Evolutionary conservation across 2,113 vertebrate genomes (phyloP).

Genomic region (Pluvianellus socialis): DNA sequence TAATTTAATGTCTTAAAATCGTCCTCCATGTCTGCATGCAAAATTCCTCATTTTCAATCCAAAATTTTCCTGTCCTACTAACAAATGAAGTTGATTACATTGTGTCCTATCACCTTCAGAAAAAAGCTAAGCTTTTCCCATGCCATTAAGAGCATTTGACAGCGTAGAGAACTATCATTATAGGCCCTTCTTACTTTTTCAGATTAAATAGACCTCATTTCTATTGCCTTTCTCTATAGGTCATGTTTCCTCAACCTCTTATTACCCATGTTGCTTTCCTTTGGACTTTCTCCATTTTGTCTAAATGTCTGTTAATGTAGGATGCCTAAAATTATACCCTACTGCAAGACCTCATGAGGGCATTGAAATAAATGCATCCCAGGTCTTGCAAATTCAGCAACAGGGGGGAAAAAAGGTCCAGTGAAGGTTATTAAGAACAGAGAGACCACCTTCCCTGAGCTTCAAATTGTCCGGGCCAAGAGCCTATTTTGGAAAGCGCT

Average conservation of each 20-base stretch:
- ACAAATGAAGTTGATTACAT: neutral
- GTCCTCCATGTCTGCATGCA: neutral
- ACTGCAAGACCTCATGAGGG: neutral
- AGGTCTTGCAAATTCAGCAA: neutral
- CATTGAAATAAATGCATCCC: neutral
- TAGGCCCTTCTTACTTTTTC: neutral
- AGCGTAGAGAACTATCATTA: neutral
- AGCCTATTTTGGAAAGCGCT: neutral
- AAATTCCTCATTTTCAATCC: neutral
- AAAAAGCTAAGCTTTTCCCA: neutral
- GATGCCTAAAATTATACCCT: slow-evolving; percentile 9
- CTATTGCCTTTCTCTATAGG: neutral
- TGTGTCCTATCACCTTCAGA: neutral
- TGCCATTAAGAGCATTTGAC: neutral
- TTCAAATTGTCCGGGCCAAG: neutral
- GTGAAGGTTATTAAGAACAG: neutral
- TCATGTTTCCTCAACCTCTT: neutral
- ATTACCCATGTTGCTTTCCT: neutral
- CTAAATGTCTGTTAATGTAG: neutral
- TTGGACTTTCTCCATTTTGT: neutral
- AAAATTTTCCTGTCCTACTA: neutral
- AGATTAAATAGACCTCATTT: neutral
- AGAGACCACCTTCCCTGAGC: neutral
- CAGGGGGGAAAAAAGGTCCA: neutral
- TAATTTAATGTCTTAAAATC: neutral